Base-by-base conservation (phyloP, 2,113 vertebrate genomes). In the Periophthalmus modestus region DNA sequence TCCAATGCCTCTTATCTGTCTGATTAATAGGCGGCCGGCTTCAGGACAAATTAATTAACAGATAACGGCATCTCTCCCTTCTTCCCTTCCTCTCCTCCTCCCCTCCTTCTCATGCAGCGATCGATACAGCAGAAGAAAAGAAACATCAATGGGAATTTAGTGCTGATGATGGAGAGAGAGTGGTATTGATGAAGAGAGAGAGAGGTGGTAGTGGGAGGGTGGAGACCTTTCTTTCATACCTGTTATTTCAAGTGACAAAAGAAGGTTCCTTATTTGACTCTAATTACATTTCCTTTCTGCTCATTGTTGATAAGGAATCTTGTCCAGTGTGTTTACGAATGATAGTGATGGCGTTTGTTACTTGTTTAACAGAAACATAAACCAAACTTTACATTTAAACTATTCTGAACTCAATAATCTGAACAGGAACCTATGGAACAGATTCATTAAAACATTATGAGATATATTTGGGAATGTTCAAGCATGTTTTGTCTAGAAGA, bases 21-120 rank as follows among this genome's bases (percentile, higher is more conserved):
- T 99, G 98, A 99, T 99, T 99, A 99, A 99, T 99, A 98, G 97
- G 97, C 97, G 96, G 94, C 95, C 97, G 95, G 97, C 97, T 98
- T 96, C 96, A 96, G 97, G 96, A 98, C 95, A 97, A 98, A 99
- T 99, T 99, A 99, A 99, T 99, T 99, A 99, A 99, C 98, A 99
- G 98, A 99, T 99, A 92, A 99, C 96, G 85, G 82, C 98, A 98
- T 98, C 98, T 87, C 85, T 85, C 83, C 84, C 90, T 88, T 83
- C 85, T 87, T 85, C 87, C 80, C 87, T 82, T 82, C 85, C 82
- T 75, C 77, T 97, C 93, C 94, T 95, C 97, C 96, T 96, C 95
- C 83, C 88, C 96, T 97, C 95, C 95, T 97, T 99, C 97, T 98
- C 97, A 98, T 98, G 97, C 94, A 96, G 94, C 93, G 96, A 99